A percentile compares a stretch with the other conserved stretches of the same genome.
These are phyloP conservation scores for Beris chalybata DNA, from an alignment of 2,888 invertebrate species.

Conservation along the genomic window DNA sequence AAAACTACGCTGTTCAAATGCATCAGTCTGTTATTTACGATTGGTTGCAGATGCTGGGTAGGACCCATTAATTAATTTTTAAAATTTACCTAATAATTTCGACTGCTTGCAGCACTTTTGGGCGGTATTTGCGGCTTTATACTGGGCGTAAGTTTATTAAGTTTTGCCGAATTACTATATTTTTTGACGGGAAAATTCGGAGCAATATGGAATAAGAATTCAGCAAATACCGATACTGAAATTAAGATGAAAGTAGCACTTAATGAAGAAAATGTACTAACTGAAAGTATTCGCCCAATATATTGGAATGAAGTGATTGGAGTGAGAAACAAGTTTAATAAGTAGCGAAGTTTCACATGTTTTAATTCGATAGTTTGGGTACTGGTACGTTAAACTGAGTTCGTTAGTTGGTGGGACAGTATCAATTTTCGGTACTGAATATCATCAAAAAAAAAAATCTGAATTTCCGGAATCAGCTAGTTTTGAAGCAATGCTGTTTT, in stretches of 20 bases:
- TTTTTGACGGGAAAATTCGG: slow-evolving; percentile 51
- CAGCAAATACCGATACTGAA: not conserved
- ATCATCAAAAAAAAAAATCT: no score
- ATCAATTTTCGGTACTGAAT: no score
- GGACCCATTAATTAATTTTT: slow-evolving; percentile 41
- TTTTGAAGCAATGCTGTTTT: no score
- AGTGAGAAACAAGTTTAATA: not conserved
- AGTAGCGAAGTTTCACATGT: not conserved
- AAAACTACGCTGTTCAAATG: slow-evolving; percentile 17
- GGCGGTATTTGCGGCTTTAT: slow-evolving; percentile 53
- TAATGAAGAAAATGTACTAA: not conserved
- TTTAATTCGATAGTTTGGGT: not conserved
- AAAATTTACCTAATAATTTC: slow-evolving; percentile 33
- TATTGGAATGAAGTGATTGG: not conserved
- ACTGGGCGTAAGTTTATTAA: slow-evolving; percentile 53
- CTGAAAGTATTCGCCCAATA: not conserved
- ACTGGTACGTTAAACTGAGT: no score
- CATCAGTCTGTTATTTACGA: slow-evolving; percentile 28
- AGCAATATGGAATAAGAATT: slow-evolving; percentile 36
- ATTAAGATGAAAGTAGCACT: no score
- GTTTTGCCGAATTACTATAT: slow-evolving; percentile 50
- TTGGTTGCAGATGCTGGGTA: slow-evolving; percentile 35
- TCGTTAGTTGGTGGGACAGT: no score
- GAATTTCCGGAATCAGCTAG: no score
- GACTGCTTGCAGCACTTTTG: slow-evolving; percentile 48